Evolutionary conservation across 2,888 invertebrate species (phyloP).

Genomic region (Eilema sororculum): DNA sequence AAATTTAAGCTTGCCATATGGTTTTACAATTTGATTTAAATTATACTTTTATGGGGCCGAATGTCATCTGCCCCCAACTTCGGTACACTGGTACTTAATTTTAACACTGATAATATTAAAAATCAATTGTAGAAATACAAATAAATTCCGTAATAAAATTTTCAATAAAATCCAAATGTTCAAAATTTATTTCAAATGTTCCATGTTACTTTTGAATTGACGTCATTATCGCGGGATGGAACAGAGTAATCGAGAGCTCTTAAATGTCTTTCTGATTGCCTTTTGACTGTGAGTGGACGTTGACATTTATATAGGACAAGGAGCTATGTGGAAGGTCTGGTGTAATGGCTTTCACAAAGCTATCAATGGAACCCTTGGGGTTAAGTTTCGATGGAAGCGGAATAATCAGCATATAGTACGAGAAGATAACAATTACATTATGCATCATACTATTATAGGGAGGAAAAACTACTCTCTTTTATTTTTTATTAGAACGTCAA

Average conservation of each 20-base stretch:
- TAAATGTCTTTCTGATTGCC: constrained; percentile 67
- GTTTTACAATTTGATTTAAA: too few species aligned
- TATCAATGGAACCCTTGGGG: constrained; percentile 45
- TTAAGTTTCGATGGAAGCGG: constrained; percentile 18
- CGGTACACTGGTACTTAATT: not conserved
- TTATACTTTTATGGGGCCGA: too few species aligned
- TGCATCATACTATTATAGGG: too few species aligned
- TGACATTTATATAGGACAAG: constrained; percentile 56
- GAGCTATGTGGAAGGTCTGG: constrained; percentile 49
- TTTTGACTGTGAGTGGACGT: constrained; percentile 42
- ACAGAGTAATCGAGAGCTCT: constrained; percentile 25
- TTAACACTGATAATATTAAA: too few species aligned
- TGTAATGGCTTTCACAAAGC: constrained; percentile 54
- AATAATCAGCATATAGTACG: constrained; percentile 37
- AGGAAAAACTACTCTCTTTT: not conserved
- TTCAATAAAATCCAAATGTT: not conserved
- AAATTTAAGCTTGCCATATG: too few species aligned
- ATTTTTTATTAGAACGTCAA: too few species aligned
- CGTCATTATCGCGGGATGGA: constrained; percentile 44
- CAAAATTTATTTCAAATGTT: constrained; percentile 30
- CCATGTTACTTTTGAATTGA: constrained; percentile 31
- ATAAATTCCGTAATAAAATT: not conserved
- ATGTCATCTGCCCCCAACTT: too few species aligned
- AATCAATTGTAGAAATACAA: not conserved
- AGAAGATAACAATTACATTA: too few species aligned